Conservation (phyloP, 2,113 vertebrate genomes). For the Tachuris rubrigastra region DNA sequence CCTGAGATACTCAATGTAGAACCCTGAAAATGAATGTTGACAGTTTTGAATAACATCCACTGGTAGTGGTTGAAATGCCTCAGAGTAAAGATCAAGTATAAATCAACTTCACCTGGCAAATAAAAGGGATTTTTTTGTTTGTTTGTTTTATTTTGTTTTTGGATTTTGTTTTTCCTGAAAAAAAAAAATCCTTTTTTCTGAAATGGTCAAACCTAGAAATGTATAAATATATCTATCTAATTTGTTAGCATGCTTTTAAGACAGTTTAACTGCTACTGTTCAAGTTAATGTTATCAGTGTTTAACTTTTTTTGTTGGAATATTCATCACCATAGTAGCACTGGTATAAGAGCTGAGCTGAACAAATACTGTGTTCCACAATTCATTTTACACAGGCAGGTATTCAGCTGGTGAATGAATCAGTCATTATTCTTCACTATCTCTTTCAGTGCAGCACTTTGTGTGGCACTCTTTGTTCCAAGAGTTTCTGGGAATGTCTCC, state of each 20-base stretch:
- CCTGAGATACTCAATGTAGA: neutral
- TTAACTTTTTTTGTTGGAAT: neutral
- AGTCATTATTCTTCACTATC: neutral
- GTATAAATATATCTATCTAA: neutral
- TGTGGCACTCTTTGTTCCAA: neutral
- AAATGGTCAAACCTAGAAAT: neutral
- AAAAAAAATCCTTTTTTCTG: neutral
- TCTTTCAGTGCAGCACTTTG: neutral
- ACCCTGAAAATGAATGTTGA: conserved; percentile 25
- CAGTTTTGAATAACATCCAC: neutral
- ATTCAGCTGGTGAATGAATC: neutral
- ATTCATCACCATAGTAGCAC: neutral
- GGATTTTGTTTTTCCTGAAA: neutral
- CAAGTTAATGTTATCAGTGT: neutral
- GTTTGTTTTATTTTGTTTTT: neutral
- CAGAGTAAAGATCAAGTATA: neutral
- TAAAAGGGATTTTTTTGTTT: neutral
- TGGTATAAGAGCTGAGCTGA: neutral
- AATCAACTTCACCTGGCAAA: neutral
- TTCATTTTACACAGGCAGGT: neutral
- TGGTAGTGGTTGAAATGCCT: neutral
- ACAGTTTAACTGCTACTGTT: neutral
- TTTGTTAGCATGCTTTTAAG: neutral
- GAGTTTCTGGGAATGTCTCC: neutral
- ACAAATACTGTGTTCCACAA: neutral